Evolutionary conservation across 2,113 vertebrate genomes (phyloP), one percentile per base, ranked within the genome.

Genomic region (Cacatua alba): DNA sequence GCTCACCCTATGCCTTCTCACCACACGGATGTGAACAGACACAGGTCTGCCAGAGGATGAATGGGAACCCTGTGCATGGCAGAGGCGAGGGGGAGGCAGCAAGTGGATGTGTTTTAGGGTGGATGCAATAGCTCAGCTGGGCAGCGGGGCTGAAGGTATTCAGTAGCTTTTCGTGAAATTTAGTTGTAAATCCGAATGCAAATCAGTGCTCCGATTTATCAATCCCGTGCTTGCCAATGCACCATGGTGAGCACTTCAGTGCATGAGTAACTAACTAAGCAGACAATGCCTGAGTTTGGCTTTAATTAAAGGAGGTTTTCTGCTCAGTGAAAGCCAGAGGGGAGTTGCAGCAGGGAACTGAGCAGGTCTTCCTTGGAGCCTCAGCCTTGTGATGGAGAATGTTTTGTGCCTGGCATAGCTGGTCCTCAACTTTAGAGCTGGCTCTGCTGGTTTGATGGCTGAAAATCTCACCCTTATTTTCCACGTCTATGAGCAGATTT

Each of bases 161-260:
- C 53, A 44, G 94, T 37, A 85, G 75, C 62, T 71, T 85, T 55
- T 67, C 35, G 52, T 29, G 52, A 9, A 90, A 31, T 43, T 84
- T 87, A 93, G 86, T 89, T 51, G 55, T 29, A 88, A 95, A 96
- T 70, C 81, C 5, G 6, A 91, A 86, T 91, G 89, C 77, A 92
- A 86, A 91, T 88, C n/a, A 41, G 35, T 6, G 59, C 59, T 83
- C 83, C 62, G 68, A 51, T 24, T 95, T 88, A 77, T 48, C 86
- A 53, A 64, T 78, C 77, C 64, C 43, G 20, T 10, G 3, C 0
- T 4, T 86, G 41, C 81, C 68, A 70, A 1, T 8, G 68, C 60
- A 41, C 68, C 3, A 2, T 31, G 49, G 49, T 0, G 0, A 92
- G 51, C 83, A 72, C 48, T n/a, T 80, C 1, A 0, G 57, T 76